phyloP scores from a whole-genome alignment of 2,888 invertebrate species.

The Noctua janthina region DNA sequence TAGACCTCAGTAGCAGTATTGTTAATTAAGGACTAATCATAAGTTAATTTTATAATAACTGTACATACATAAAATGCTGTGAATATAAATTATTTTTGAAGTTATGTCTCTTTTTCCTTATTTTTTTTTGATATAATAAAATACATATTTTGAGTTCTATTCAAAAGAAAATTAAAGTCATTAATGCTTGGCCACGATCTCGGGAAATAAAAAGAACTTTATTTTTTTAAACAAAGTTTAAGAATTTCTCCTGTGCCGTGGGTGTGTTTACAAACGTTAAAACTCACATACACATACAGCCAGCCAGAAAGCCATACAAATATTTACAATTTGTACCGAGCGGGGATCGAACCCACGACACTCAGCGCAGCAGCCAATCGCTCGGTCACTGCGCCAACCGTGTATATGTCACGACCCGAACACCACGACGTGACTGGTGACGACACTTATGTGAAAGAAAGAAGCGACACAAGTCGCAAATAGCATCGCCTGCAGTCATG shows the following conservation, averaged over 20 bases:
- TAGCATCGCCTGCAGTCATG: not conserved
- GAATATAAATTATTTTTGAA: slow-evolving; percentile 27
- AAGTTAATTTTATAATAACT: not conserved
- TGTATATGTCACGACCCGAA: not conserved
- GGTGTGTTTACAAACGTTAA: not conserved
- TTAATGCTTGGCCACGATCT: not conserved
- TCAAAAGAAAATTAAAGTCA: not conserved
- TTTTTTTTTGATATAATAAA: not conserved
- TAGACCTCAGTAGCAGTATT: slow-evolving; percentile 1
- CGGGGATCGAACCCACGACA: not conserved
- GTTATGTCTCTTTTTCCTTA: not conserved
- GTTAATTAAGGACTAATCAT: not conserved
- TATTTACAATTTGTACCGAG: not conserved
- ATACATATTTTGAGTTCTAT: not conserved
- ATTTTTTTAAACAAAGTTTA: not conserved
- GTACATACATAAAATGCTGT: slow-evolving; percentile 30
- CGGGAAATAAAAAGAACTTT: no score
- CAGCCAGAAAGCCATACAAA: not conserved
- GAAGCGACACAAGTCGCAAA: not conserved
- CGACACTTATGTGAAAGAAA: not conserved
- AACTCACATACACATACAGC: not conserved
- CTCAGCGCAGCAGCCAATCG: not conserved
- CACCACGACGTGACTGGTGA: not conserved
- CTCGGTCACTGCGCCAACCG: not conserved
- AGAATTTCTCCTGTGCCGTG: not conserved